phyloP scores from a whole-genome alignment of 2,113 vertebrate species.

The Neoarius graeffei region DNA sequence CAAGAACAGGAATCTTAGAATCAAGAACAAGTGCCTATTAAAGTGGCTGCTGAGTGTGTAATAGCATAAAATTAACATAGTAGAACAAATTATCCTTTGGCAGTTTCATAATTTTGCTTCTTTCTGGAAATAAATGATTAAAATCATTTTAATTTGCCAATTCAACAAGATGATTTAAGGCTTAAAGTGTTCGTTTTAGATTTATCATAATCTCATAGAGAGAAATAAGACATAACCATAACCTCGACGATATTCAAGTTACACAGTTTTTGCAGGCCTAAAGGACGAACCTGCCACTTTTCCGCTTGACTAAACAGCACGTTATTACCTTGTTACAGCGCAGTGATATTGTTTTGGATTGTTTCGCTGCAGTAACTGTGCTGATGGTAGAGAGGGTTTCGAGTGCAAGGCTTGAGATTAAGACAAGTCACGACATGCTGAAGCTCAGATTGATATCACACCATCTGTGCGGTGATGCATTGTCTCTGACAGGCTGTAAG shows the following conservation, averaged over 20 bases:
- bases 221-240: background rate
- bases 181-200: background rate
- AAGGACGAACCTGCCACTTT: background rate
- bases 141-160: background rate
- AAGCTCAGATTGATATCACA: background rate
- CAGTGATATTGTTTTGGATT: background rate
- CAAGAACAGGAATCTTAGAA: too few relatives aligned
- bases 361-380: background rate
- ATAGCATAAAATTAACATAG: too few relatives aligned
- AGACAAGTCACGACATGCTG: conserved; percentile 40
- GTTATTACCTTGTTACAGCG: background rate
- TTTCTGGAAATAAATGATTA: background rate
- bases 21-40: too few relatives aligned
- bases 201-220: background rate
- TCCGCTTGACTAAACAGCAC: background rate
- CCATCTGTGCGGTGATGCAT: too few relatives aligned
- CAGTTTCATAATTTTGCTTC: background rate
- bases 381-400: background rate
- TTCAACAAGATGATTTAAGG: background rate
- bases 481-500: background rate
- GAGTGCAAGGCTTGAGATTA: background rate
- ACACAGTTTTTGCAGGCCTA: too few relatives aligned
- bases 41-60: too few relatives aligned
- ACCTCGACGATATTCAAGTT: background rate
- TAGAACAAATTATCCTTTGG: too few relatives aligned